Evolutionary conservation across 2,888 invertebrate species (phyloP).

Genomic region (Hypomecis punctinalis): DNA sequence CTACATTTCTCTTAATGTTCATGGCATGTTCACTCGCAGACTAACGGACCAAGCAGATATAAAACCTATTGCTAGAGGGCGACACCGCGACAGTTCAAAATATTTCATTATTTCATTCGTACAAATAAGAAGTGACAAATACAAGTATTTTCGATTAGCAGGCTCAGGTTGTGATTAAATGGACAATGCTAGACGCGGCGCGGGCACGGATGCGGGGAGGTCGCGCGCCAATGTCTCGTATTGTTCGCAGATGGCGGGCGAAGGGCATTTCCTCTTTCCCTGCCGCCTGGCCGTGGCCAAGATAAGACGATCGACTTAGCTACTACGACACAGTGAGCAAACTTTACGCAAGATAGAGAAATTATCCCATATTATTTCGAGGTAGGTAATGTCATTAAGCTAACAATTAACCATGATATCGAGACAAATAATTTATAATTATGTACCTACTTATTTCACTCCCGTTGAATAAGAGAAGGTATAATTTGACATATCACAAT

Average conservation of each 20-base stretch:
- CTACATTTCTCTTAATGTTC: too few species aligned
- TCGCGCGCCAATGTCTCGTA: slow-evolving; percentile 69
- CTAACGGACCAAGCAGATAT: not conserved
- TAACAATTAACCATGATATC: not conserved
- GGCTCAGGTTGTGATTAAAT: slow-evolving; percentile 1
- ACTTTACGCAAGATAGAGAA: slow-evolving; percentile 1
- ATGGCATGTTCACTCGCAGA: not conserved
- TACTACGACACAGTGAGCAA: slow-evolving; percentile 6
- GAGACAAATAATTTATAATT: not conserved
- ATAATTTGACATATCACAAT: too few species aligned
- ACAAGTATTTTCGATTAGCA: slow-evolving; percentile 5
- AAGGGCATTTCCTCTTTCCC: slow-evolving; percentile 77
- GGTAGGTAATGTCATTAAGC: not conserved
- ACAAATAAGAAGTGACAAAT: slow-evolving; percentile 12
- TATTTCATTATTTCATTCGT: not conserved
- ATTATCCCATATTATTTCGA: not conserved
- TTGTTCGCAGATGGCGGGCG: slow-evolving; percentile 71
- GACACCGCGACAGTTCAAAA: not conserved
- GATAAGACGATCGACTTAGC: slow-evolving; percentile 54
- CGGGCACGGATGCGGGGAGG: slow-evolving; percentile 73
- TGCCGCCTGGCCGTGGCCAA: slow-evolving; percentile 65
- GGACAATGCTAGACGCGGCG: slow-evolving; percentile 28
- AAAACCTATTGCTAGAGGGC: not conserved
- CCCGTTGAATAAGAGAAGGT: too few species aligned
- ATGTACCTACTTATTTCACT: too few species aligned